Evolutionary conservation across 2,888 invertebrate genomes (phyloP), one percentile per base, ranked within the genome.

Genomic region (Drosophila kokeensis): DNA sequence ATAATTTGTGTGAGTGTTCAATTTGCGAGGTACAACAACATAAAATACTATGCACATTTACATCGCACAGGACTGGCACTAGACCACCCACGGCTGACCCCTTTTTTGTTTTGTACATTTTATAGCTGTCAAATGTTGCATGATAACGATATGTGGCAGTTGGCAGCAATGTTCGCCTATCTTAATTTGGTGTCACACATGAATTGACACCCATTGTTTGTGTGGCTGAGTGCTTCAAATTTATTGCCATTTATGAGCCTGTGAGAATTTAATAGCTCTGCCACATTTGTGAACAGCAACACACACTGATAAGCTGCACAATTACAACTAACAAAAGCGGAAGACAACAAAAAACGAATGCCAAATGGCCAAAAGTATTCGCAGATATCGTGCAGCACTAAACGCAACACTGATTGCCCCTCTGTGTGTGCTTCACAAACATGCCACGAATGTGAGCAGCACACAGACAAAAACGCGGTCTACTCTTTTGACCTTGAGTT

Each of bases 141-240:
- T 54, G 65, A 65, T 67, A 55, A 52, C 59, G 82, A 79, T 69
- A 68, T 59, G 60, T 29, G 49, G 15, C 69, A 83, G 76, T 78
- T 80, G 89, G 83, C 89, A 85, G 82, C 67, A 75, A 48, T 83
- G 69, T 50, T 67, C 52, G 85, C 73, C 79, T 88, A 87, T 87
- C 87, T 87, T 87, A 90, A 87, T 90, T 88, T 83, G 71, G 53
- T 88, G 87, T 86, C 87, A 87, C 73, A 87, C 65, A 67, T 69
- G 55, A 80, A 90, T 90, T 83, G 87, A 80, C 90, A 86, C 87
- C 72, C 78, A 53, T 58, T 74, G 71, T 67, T 38, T 59, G 66
- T 45, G 29, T 53, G 50, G 50, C 60, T 55, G 60, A 49, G 65
- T 32, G 57, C 21, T 60, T 45, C 49, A 59, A 79, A 81, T 70